Evolutionary conservation across 1,140 invertebrate species (phyloP), one percentile per base, ranked within the genome.

Genomic region (Spodoptera litura): DNA sequence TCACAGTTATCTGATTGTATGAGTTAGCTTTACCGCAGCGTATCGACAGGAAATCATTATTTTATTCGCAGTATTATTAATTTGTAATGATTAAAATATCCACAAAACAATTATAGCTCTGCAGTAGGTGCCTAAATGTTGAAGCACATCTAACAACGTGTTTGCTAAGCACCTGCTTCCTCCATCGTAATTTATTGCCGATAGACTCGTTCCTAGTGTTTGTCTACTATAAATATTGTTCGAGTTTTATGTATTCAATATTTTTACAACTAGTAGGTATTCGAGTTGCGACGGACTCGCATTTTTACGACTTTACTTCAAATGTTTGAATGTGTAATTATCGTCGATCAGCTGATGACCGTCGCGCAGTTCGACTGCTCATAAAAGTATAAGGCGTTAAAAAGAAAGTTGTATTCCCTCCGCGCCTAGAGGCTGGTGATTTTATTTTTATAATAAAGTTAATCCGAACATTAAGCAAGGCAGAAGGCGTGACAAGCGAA

Each of bases 401-500:
- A 77, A 77, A 77, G 72, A 73, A 79, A 73, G 78, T 62, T 52
- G 13, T 20, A n/a, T 20, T 59, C 20, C 56, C 38, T n/a, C 66
- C 76, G 44, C 78, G 53, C 68, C 70, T 75, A 68, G 74, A 70
- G 62, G 64, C 78, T 53, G 59, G 68, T 35, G 31, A 51, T 75
- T 81, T 81, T 85, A 81, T 82, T 77, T 77, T 77, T 81, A 82
- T 79, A 84, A 84, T 82, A 86, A 89, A 88, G 78, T 82, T 85
- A 85, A 86, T 80, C 73, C 84, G 81, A 83, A 92, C 91, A 91
- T 93, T 91, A 92, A 89, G 86, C 83, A 87, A 85, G 83, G 80
- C 91, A 91, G 85, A 82, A 85, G 76, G 83, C 91, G 90, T 93
- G 91, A 93, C 90, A 90, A 85, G 87, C 90, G 86, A 93, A 89